Evolutionary conservation across 2,113 vertebrate genomes (phyloP), one percentile per base, ranked within the genome.

Genomic region (Lynx canadensis): DNA sequence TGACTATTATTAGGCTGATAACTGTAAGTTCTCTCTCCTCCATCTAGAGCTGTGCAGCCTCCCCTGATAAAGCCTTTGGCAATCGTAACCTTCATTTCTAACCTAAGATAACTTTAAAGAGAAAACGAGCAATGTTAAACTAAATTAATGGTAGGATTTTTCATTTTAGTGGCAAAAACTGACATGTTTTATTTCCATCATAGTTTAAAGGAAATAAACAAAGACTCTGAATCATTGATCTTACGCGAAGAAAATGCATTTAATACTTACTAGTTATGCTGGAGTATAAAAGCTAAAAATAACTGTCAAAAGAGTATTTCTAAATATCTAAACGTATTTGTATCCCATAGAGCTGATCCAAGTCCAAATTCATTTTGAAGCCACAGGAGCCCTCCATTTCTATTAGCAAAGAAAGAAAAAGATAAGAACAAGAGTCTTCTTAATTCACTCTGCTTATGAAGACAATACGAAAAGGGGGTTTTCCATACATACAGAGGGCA

Each of bases 281-380:
- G 19, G 41, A 93, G 41, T 96, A 27, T 16, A 87, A 89, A 48
- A 93, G 36, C 25, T 91, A 95, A 91, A 97, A 91, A 45, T 89
- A 95, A 88, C 60, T 52, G 10, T 29, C 55, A 78, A n/a, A 69
- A 79, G 27, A 82, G 14, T 89, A 95, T 85, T 92, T 84, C 74
- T 86, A 71, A 86, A 65, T 69, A 91, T 50, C 36, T 41, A 69
- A 92, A 97, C 16, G 89, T 84, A 83, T 92, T 95, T 88, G 78
- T 48, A 52, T 95, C 94, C 60, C 87, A 91, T 60, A 73, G 80
- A 96, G 97, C 90, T 66, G 23, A 89, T 80, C 45, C 76, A 52
- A 50, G 25, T 80, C 65, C 84, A 81, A 78, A 85, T 41, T 94
- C 45, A 63, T 90, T 80, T 71, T 69, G 52, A 97, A 94, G 63